Conservation (phyloP, 2,888 invertebrate genomes). For the Plebejus argus region DNA sequence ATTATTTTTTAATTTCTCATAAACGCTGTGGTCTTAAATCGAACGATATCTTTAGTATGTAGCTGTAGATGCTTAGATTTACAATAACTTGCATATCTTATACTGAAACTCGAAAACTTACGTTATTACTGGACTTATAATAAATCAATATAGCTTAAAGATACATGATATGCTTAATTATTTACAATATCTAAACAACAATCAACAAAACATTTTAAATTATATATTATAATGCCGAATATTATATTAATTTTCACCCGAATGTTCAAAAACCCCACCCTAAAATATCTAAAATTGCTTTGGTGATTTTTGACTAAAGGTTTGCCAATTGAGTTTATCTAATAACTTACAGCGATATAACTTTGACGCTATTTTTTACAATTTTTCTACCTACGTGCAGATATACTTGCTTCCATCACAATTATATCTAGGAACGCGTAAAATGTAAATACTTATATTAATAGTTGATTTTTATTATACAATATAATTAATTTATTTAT, state of each 20-base stretch:
- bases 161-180: slow-evolving; percentile 66
- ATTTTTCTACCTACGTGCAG: slow-evolving; percentile 41
- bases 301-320: slow-evolving; percentile 61
- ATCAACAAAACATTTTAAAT: slow-evolving; percentile 61
- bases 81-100: slow-evolving; percentile 20
- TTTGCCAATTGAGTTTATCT: slow-evolving; percentile 42
- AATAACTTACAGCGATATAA: slow-evolving; percentile 42
- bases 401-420: slow-evolving; percentile 38
- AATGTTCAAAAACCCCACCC: slow-evolving; percentile 36
- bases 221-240: slow-evolving; percentile 42
- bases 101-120: slow-evolving; percentile 39
- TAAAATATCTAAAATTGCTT: slow-evolving; percentile 49
- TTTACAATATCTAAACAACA: slow-evolving; percentile 65
- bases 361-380: slow-evolving; percentile 41
- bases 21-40: slow-evolving; percentile 16
- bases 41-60: slow-evolving; percentile 32
- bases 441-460: slow-evolving; percentile 33
- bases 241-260: slow-evolving; percentile 39
- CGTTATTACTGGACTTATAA: slow-evolving; percentile 43
- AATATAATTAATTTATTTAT: slow-evolving; percentile 39
- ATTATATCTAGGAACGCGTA: slow-evolving; percentile 46
- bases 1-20: not conserved
- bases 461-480: slow-evolving; percentile 39
- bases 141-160: slow-evolving; percentile 54
- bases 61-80: slow-evolving; percentile 33